These are phyloP conservation scores for Eupithecia exiguata DNA, from an alignment of 2,888 invertebrate species.

Conservation along the genomic window DNA sequence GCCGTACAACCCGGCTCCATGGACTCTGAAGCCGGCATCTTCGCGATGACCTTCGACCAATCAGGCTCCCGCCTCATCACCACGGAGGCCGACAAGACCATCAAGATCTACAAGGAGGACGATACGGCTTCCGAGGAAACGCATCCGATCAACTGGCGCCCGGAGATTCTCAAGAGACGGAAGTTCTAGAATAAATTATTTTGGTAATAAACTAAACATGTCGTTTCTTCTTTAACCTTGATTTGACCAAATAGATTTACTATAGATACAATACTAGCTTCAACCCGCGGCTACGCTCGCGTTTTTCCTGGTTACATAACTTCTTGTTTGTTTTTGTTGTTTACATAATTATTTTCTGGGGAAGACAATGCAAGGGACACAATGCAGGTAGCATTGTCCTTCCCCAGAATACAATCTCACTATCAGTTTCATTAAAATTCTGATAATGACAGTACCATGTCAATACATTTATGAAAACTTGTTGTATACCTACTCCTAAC, in stretches of 20 bases:
- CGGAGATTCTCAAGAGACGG: constrained; percentile 96
- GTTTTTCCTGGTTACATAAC: no score
- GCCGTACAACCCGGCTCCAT: constrained; percentile 99
- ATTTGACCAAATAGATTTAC: background rate
- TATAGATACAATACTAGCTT: no score
- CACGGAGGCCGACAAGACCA: constrained; percentile 99
- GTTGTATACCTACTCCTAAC: no score
- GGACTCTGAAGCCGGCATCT: constrained; percentile 99
- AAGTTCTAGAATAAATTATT: constrained; percentile 86
- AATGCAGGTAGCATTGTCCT: no score
- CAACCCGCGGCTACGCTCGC: no score
- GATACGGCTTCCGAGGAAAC: constrained; percentile 97
- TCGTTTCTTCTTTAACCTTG: background rate
- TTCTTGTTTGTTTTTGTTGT: no score
- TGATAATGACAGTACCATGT: no score
- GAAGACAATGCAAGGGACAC: no score
- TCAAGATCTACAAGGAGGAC: constrained; percentile 99
- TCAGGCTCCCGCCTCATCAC: constrained; percentile 98
- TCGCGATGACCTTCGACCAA: constrained; percentile 96
- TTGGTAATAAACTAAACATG: constrained; percentile 11
- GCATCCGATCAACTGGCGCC: constrained; percentile 98
- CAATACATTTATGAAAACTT: no score
- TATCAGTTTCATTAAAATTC: no score
- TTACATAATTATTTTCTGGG: no score
- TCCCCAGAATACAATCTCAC: no score